These are phyloP conservation scores for Axinella damicornis DNA, from an alignment of 37 sponge, comb jelly and placozoan genomes.

Conservation along the genomic window DNA sequence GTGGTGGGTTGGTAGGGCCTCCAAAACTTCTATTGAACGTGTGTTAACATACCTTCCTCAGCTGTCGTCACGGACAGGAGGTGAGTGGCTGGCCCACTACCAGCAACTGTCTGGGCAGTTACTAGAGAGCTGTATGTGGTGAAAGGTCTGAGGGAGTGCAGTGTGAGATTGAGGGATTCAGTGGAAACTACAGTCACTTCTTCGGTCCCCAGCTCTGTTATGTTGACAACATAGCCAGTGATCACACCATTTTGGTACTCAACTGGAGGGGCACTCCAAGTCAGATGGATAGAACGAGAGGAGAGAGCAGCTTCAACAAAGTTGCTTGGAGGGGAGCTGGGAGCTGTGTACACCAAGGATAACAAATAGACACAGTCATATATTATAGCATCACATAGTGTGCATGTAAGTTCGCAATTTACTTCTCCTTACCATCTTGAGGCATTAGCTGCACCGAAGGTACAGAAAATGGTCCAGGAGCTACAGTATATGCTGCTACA, in stretches of 20 bases:
- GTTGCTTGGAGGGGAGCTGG: conserved; percentile 24
- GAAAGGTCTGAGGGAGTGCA: conserved; percentile 25
- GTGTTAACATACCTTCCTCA: conserved; percentile 25
- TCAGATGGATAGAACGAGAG: not conserved
- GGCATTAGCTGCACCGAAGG: not conserved
- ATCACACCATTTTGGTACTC: conserved; percentile 33
- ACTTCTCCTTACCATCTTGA: not conserved
- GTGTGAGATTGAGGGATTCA: not conserved
- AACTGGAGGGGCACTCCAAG: conserved; percentile 24
- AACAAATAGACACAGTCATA: not conserved
- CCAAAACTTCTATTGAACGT: no score
- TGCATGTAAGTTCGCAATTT: no score
- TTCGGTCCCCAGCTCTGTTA: not conserved
- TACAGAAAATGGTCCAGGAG: conserved; percentile 1
- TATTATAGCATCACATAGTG: no score
- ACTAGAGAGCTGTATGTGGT: conserved; percentile 30
- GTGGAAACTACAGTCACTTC: not conserved
- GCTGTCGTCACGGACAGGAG: not conserved
- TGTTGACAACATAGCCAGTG: conserved; percentile 1
- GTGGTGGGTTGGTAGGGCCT: no score
- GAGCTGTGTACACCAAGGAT: conserved; percentile 15
- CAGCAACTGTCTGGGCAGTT: conserved; percentile 34
- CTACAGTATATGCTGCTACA: conserved; percentile 6
- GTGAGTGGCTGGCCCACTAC: conserved; percentile 33
- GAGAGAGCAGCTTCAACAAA: not conserved